Conservation (phyloP, 2,113 vertebrate species). For the Melanocharis versteri region DNA sequence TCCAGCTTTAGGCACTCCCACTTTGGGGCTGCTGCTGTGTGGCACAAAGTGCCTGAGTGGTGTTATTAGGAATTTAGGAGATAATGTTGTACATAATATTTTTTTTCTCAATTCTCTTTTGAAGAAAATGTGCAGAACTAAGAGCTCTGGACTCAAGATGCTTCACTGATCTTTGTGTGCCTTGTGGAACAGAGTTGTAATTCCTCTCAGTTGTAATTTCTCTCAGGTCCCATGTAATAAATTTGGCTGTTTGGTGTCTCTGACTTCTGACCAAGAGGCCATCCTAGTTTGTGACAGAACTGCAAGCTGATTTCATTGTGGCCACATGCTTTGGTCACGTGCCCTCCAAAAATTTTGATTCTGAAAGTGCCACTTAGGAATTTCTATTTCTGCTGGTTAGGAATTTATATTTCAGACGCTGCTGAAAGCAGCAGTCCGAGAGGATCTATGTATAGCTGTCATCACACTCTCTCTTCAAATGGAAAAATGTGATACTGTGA, state of each 20-base stretch:
- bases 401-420: neutral
- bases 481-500: neutral
- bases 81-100: rapidly evolving
- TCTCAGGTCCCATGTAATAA: too few species aligned
- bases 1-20: neutral
- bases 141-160: neutral
- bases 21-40: neutral
- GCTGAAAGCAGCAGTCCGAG: slow-evolving; percentile 7
- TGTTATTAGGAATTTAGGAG: neutral
- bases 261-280: neutral
- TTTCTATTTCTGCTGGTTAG: slow-evolving; percentile 24
- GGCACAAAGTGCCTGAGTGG: neutral
- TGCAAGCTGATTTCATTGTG: neutral
- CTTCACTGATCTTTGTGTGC: neutral
- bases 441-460: slow-evolving; percentile 34
- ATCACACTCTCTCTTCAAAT: slow-evolving; percentile 11
- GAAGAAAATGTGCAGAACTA: neutral
- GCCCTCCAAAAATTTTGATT: neutral
- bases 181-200: neutral
- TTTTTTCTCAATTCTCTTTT: neutral
- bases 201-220: neutral
- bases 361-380: neutral
- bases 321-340: neutral
- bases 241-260: neutral
- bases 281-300: neutral